Base-by-base conservation (phyloP, 2,888 invertebrate genomes). In the Parnassius smintheus region DNA sequence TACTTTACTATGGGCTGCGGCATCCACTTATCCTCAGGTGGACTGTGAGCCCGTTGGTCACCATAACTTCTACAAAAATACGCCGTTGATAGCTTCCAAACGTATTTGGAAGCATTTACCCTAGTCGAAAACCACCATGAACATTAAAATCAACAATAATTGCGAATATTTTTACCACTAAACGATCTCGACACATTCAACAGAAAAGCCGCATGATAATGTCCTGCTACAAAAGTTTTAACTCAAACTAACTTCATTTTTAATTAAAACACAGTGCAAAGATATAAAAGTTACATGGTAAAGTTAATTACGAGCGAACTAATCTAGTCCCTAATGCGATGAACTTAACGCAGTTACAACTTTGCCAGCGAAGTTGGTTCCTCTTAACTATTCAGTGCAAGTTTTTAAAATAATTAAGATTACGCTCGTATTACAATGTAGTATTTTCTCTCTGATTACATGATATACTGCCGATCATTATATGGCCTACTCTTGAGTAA, bases 361-460 rank as follows among this genome's bases (percentile, higher is more conserved):
- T 63, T 63, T 35, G 50, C 51, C 56, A 9, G 22, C 46, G 48
- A 51, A 46, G 45, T 48, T 25, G 50, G 12, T 55, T 18, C 61
- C 13, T 35, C 55, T 10, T 63, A 59, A 63, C 62, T 46, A 35
- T 56, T 52, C 8, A 56, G 59, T 51, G 53, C 53, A 62, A 62
- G 42, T 62, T 61, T 63, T 63, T 63, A 63, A 63, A 63, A 63
- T 48, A 56, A 55, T 63, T 59, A 59, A 59, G 51, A 63, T 56
- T 63, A 59, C 25, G 56, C 55, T 51, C 49, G 2, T 55, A 53
- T n/a, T 56, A 41, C 25, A 22, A 11, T 3, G 9, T 41, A 18
- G 35, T 51, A 51, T 50, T 45, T 52, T 9, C 12, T 44, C 22
- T 49, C 44, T 44, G 55, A 56, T 60, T 60, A 49, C 35, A 35